Conservation (phyloP, 2,797 vertebrate genomes). For the Esox lucius region DNA sequence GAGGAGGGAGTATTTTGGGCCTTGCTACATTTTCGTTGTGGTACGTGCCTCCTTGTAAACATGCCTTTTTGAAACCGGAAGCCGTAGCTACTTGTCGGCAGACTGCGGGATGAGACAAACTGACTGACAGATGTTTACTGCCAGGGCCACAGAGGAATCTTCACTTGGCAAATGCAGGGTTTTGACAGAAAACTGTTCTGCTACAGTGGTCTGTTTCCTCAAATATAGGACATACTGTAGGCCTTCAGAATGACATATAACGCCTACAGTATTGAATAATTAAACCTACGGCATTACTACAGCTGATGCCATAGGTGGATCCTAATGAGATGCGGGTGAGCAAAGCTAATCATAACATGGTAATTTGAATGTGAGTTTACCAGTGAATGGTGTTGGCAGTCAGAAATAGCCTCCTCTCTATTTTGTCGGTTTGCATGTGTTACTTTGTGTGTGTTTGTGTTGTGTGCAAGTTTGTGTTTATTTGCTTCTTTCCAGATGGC, state of each 20-base stretch:
- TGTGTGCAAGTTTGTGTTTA: slow-evolving; percentile 17
- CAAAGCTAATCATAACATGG: slow-evolving; percentile 4
- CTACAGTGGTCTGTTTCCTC: not conserved
- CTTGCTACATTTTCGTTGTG: slow-evolving; percentile 37
- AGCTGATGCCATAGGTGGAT: not conserved
- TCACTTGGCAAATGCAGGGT: not conserved
- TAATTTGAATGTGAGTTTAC: slow-evolving; percentile 10
- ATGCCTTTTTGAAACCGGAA: slow-evolving; percentile 30
- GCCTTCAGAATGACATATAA: not conserved
- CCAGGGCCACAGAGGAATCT: slow-evolving; percentile 20
- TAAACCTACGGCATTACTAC: not conserved
- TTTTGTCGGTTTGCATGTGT: slow-evolving; percentile 13
- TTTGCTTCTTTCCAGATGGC: slow-evolving; percentile 36
- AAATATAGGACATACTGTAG: not conserved
- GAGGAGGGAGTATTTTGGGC: slow-evolving; percentile 44
- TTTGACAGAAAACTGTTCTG: not conserved
- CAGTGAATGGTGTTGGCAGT: slow-evolving; percentile 19
- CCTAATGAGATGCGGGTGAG: not conserved
- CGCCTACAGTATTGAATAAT: not conserved
- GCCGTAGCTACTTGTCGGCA: not conserved
- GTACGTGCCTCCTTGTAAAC: slow-evolving; percentile 35
- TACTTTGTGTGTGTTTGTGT: slow-evolving; percentile 12
- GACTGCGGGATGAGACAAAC: slow-evolving; percentile 32
- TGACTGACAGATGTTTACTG: slow-evolving; percentile 23
- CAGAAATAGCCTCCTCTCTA: slow-evolving; percentile 16